phyloP scores from a whole-genome alignment of 2,113 vertebrate species.

The Orcinus orca region DNA sequence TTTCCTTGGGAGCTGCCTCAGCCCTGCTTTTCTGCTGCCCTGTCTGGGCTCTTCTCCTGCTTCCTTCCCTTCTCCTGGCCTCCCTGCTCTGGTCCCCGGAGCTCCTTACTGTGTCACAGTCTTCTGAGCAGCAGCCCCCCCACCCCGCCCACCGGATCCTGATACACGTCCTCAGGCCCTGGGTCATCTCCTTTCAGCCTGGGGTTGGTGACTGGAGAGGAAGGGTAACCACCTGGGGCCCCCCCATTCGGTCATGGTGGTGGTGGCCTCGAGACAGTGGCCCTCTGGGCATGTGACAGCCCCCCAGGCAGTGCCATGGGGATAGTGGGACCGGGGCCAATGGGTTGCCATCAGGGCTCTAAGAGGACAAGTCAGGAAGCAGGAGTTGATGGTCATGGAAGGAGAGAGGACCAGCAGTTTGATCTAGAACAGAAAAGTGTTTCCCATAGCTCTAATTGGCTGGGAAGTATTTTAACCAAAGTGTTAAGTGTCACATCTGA shows the following conservation, averaged over 20 bases:
- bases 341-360: background rate
- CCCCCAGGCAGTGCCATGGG: background rate
- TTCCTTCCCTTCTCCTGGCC: conserved; percentile 29
- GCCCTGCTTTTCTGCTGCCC: background rate
- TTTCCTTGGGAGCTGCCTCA: background rate
- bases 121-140: conserved; percentile 60
- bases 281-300: background rate
- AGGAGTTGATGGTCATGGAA: background rate
- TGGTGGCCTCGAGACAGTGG: conserved; percentile 57
- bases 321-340: background rate
- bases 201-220: conserved; percentile 58
- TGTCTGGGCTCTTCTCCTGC: background rate
- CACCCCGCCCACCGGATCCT: conserved; percentile 36
- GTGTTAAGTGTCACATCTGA: background rate
- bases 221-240: conserved; percentile 64
- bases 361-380: background rate
- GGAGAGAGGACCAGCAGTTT: background rate
- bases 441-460: background rate
- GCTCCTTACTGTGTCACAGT: conserved; percentile 68
- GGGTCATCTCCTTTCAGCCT: conserved; percentile 56
- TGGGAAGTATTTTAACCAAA: background rate
- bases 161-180: conserved; percentile 57
- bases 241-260: background rate
- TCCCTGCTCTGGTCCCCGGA: background rate
- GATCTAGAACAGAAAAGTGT: background rate